These are phyloP conservation scores for Acleris sparsana DNA, from an alignment of 2,888 invertebrate species.

Conservation along the genomic window DNA sequence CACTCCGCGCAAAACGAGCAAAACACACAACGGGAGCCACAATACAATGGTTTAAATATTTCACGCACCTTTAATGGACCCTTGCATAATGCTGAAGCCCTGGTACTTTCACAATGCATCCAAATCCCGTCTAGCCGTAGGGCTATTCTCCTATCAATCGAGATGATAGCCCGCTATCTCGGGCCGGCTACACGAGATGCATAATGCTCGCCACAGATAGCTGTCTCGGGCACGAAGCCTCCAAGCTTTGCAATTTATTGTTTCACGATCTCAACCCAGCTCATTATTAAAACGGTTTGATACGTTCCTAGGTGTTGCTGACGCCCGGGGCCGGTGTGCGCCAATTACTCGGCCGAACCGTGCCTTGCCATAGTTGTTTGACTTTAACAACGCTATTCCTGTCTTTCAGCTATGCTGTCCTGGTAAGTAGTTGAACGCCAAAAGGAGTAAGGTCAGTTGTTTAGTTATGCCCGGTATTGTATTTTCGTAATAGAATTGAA, in stretches of 20 bases:
- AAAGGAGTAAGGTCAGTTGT: constrained; percentile 19
- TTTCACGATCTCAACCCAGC: constrained; percentile 81
- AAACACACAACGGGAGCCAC: constrained; percentile 25
- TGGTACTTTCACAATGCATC: constrained; percentile 63
- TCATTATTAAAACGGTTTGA: constrained; percentile 84
- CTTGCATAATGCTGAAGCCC: constrained; percentile 57
- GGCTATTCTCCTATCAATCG: constrained; percentile 82
- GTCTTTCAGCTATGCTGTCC: constrained; percentile 51
- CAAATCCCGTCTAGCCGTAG: constrained; percentile 73
- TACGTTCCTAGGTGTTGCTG: constrained; percentile 82
- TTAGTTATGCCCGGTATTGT: background rate
- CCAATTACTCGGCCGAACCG: constrained; percentile 74
- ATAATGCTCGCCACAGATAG: constrained; percentile 81
- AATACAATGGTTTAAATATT: constrained; percentile 38
- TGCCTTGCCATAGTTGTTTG: constrained; percentile 66
- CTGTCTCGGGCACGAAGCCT: constrained; percentile 83
- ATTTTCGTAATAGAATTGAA: constrained; percentile 1
- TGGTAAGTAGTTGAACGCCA: constrained; percentile 25
- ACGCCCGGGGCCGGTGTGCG: constrained; percentile 72
- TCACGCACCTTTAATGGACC: constrained; percentile 63
- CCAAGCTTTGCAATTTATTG: constrained; percentile 83
- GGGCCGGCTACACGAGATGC: constrained; percentile 71
- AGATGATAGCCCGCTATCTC: constrained; percentile 81
- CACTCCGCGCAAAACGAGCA: constrained; percentile 15
- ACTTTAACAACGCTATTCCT: constrained; percentile 69